Conservation (phyloP, 2,797 vertebrate species). For the Sebastes paucispinis region DNA sequence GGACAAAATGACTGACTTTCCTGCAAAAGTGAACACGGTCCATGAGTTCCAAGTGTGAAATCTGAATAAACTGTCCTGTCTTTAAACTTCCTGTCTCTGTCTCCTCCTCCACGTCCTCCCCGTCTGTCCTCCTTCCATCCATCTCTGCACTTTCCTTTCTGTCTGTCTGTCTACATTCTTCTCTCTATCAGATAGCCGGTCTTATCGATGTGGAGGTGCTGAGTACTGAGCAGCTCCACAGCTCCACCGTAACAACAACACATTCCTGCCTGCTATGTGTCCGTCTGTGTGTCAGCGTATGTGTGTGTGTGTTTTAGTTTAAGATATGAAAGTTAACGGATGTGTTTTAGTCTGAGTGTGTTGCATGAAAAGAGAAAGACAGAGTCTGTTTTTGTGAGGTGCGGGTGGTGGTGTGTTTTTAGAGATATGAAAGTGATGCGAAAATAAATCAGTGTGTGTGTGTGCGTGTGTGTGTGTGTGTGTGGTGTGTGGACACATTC, state of each 20-base stretch:
- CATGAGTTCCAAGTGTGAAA: neutral
- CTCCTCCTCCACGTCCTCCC: conserved; percentile 11
- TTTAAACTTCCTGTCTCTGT: neutral
- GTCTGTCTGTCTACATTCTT: conserved; percentile 45
- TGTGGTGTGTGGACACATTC: conserved; percentile 54
- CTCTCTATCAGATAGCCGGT: conserved; percentile 50
- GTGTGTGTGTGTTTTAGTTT: conserved; percentile 11
- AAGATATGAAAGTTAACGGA: conserved; percentile 32
- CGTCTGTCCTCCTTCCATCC: conserved; percentile 27
- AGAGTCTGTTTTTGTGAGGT: conserved; percentile 28
- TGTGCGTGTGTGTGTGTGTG: conserved; percentile 3
- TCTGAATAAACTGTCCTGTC: neutral
- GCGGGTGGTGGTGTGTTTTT: conserved; percentile 38
- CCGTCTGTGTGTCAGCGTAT: neutral
- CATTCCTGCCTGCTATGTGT: conserved; percentile 60
- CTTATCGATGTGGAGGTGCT: conserved; percentile 65
- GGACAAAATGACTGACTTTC: neutral
- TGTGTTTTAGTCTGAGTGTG: conserved; percentile 26
- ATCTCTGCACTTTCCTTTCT: conserved; percentile 26
- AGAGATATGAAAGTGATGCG: conserved; percentile 46
- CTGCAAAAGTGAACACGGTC: neutral
- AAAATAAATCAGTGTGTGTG: conserved; percentile 34
- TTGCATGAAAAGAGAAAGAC: conserved; percentile 24
- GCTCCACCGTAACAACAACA: conserved; percentile 55
- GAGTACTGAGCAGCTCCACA: conserved; percentile 44